A percentile compares a stretch with the other conserved stretches of the same genome.
These are phyloP conservation scores for Apostichopus parvimensis DNA, from an alignment of 35 echinoderm and acorn worm species.

Conservation along the genomic window DNA sequence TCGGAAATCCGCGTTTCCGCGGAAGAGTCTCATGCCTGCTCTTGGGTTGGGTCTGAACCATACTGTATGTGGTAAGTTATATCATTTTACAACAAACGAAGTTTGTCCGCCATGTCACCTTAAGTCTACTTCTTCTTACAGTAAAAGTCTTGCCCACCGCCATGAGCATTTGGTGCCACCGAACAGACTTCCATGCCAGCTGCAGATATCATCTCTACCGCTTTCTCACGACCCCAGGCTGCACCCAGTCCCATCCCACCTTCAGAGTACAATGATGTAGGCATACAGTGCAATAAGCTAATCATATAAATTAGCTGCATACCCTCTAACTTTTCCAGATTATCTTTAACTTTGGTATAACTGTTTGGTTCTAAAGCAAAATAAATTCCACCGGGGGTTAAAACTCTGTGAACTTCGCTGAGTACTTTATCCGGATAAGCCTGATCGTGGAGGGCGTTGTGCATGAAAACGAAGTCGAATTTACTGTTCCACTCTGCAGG, in stretches of 20 bases:
- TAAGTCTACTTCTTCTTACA: background rate
- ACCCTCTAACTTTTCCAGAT: conserved; percentile 35
- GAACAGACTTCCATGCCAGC: conserved; percentile 57
- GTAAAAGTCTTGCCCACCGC: conserved; percentile 8
- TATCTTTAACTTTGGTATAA: conserved; percentile 60
- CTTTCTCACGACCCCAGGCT: conserved; percentile 83
- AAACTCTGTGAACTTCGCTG: conserved; percentile 62
- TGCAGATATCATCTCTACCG: conserved; percentile 48
- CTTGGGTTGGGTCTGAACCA: too few species aligned
- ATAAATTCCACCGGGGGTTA: conserved; percentile 57
- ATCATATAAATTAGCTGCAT: conserved; percentile 46
- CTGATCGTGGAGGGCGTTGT: conserved; percentile 73
- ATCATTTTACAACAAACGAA: too few species aligned
- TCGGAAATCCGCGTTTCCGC: too few species aligned
- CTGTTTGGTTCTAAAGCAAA: conserved; percentile 62
- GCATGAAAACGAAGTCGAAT: conserved; percentile 78
- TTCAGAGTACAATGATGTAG: conserved; percentile 65
- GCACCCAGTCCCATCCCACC: conserved; percentile 70
- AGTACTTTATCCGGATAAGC: conserved; percentile 67
- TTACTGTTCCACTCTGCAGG: conserved; percentile 67
- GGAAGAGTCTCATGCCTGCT: too few species aligned
- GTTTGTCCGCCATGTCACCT: too few species aligned
- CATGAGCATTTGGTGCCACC: background rate
- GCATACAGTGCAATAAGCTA: conserved; percentile 85
- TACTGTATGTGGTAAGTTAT: too few species aligned